Base-by-base conservation (phyloP, 2,888 invertebrate species). In the Apocheima hispidaria region DNA sequence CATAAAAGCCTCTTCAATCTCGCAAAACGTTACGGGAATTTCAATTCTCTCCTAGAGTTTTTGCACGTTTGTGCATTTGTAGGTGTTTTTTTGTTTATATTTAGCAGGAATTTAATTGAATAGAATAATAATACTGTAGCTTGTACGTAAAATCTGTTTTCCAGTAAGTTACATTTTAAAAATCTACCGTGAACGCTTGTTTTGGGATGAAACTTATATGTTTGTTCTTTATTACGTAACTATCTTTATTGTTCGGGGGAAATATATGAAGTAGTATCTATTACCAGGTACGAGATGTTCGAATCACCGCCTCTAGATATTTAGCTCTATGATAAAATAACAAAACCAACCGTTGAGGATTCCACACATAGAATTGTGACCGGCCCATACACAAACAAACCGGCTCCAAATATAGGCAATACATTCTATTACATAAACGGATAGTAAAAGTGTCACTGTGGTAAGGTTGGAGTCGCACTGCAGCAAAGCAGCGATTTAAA, bases 1-100 rank as follows among this genome's bases (percentile, higher is more conserved):
- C 91, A 92, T 92, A 92, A 92, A 92, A 92, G 91, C 90, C 91
- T 91, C 91, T 90, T 92, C 90, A 91, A 90, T 91, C 90, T 90
- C 88, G 82, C 85, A 86, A 88, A 91, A 89, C 90, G 90, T 81
- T 90, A 80, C 81, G 86, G 85, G 92, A 92, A 92, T 92, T 90
- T 90, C 88, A 92, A 92, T 91, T 90, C 87, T 72, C 84, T 87
- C 87, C 90, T 88, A 86, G 81, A 80, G 79, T 83, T 87, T 88
- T 85, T 84, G 66, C 74, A 61, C 65, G 59, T 73, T 65, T 71
- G 72, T 70, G 73, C 79, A 74, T 68, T 70, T 71, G 70, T 70
- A 73, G 67, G 73, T 79, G 71, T 48, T 26, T 21, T 52, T 69
- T 57, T 60, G 65, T 73, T 73, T 69, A 72, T 77, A 71, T 75